Conservation (phyloP, 2,888 invertebrate genomes). For the Stegana nigrithorax region DNA sequence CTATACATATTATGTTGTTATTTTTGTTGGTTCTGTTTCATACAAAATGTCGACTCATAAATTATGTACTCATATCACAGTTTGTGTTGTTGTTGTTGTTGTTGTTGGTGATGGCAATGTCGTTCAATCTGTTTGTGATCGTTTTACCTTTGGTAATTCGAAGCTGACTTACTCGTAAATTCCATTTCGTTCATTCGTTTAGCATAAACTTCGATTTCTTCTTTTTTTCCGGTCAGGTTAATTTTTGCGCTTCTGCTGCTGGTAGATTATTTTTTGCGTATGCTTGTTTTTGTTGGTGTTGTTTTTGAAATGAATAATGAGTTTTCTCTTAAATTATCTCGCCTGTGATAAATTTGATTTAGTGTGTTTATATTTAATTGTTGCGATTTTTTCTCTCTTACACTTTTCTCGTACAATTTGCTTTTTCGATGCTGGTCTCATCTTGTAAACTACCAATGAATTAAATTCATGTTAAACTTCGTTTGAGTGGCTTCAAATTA, state of each 20-base stretch:
- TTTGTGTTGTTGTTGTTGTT: constrained; percentile 18
- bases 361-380: constrained; percentile 1
- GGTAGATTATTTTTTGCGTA: too few species aligned
- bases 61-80: constrained; percentile 49
- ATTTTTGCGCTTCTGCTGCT: not conserved
- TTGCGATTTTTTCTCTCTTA: not conserved
- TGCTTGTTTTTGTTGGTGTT: not conserved
- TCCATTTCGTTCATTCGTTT: too few species aligned
- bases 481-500: too few species aligned
- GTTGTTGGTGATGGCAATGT: constrained; percentile 18
- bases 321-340: not conserved
- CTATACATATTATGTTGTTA: constrained; percentile 25
- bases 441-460: too few species aligned
- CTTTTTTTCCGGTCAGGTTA: not conserved
- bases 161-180: constrained; percentile 20
- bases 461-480: too few species aligned
- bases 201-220: not conserved
- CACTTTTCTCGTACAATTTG: not conserved
- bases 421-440: too few species aligned
- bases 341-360: constrained; percentile 12
- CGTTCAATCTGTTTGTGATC: constrained; percentile 43
- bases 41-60: constrained; percentile 55
- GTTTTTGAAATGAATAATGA: not conserved
- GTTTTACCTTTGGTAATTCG: constrained; percentile 32
- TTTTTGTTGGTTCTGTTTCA: constrained; percentile 21